Evolutionary conservation across 2,888 invertebrate genomes (phyloP), one percentile per base, ranked within the genome.

Genomic region (Fissipunctia ypsillon): DNA sequence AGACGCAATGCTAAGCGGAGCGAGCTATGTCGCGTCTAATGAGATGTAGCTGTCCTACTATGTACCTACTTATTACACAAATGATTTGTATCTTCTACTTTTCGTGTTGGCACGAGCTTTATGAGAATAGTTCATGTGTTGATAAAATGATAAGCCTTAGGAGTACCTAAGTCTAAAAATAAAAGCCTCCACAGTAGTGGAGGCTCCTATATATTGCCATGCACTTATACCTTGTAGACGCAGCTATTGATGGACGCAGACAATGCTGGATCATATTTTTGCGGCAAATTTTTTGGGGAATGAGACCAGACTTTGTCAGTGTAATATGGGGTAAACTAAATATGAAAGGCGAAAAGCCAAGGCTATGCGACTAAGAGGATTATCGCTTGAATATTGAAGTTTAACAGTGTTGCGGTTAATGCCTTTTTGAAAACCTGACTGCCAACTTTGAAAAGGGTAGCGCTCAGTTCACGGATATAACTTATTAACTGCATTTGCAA

Each of bases 371-470:
- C 14, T 25, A 43, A 54, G 19, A 61, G 28, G 12, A 28, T 48
- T 61, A 78, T 52, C 31, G 31, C 31, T 41, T 54, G n/a, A 41
- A 70, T 57, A 35, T 28, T 19, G 12, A 57, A 25, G 14, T 45
- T 22, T 38, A 54, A 50, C 50, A 38, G 19, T 38, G 38, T 60
- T 41, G 45, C 28, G 31, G n/a, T 78, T 69, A 69, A 52, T 69
- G 35, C 22, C 59, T 70, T 81, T 81, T 79, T 59, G 63, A 69
- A 76, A 64, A 76, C 61, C 68, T 52, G 69, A 54, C 35, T 64
- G 50, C 54, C 64, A 70, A 76, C 41, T 76, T 81, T 83, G 72
- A 63, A 72, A 78, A 75, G 83, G 76, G 75, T 73, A 73, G 67
- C 69, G 71, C 41, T 66, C 60, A 77, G 52, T 70, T 74, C 57